These are phyloP conservation scores for Scolanthus callimorphus DNA, from an alignment of 92 coral and sea anemone species.

Conservation along the genomic window DNA sequence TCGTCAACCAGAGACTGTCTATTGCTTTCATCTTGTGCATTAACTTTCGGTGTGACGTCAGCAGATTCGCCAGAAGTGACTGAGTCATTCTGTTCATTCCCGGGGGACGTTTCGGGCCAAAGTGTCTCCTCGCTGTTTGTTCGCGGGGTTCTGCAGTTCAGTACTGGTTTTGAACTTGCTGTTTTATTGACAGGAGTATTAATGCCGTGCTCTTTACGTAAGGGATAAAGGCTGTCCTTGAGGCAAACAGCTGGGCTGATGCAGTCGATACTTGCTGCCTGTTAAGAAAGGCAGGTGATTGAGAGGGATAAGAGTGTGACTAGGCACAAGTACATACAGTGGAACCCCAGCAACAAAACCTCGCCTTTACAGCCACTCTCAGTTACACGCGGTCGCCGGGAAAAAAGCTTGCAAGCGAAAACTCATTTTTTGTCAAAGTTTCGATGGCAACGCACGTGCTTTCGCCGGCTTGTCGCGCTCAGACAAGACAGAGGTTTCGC, in stretches of 20 bases:
- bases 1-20: background rate
- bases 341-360: too few species aligned
- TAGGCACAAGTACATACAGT: too few species aligned
- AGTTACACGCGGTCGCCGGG: too few species aligned
- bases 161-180: conserved; percentile 7
- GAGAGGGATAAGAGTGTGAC: too few species aligned
- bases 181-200: conserved; percentile 11
- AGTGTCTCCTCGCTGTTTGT: background rate
- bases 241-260: conserved; percentile 63
- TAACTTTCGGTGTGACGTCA: background rate
- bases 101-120: conserved; percentile 4
- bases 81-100: background rate
- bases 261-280: conserved; percentile 57
- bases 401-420: too few species aligned
- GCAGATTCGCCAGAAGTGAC: background rate
- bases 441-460: too few species aligned
- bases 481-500: too few species aligned
- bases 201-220: conserved; percentile 57
- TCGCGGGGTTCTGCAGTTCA: conserved; percentile 3
- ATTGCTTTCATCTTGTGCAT: background rate
- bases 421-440: too few species aligned
- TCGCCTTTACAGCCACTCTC: too few species aligned
- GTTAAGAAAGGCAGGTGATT: too few species aligned
- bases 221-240: conserved; percentile 74
- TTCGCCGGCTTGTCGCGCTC: too few species aligned